These are phyloP conservation scores for Diuraphis noxia DNA, from an alignment of 1,140 invertebrate genomes.

Conservation along the genomic window DNA sequence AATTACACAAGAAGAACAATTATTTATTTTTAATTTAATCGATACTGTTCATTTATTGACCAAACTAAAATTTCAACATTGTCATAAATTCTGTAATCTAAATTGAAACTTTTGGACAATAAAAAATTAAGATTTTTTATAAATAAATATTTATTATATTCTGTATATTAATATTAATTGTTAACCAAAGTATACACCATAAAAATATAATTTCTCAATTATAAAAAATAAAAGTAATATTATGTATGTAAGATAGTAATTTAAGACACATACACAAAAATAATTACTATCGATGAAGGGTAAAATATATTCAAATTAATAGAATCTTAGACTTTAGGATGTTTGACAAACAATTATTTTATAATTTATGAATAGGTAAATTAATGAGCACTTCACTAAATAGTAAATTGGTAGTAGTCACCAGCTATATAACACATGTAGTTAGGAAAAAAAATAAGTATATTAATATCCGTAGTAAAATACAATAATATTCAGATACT, in stretches of 20 bases:
- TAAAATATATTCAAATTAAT: slow-evolving; percentile 4
- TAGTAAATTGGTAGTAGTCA: neutral
- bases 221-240: slow-evolving; percentile 42
- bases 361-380: slow-evolving; percentile 35
- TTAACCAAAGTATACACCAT: slow-evolving; percentile 31
- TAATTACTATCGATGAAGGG: neutral
- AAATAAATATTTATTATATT: neutral
- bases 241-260: slow-evolving; percentile 22
- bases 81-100: neutral
- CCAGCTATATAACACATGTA: neutral
- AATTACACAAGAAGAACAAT: neutral
- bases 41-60: neutral
- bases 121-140: neutral
- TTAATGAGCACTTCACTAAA: slow-evolving; percentile 42
- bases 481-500: slow-evolving; percentile 37
- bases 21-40: neutral
- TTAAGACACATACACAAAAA: slow-evolving; percentile 5
- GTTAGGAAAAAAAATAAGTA: neutral
- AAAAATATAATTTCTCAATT: slow-evolving; percentile 37
- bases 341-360: neutral
- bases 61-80: slow-evolving; percentile 14
- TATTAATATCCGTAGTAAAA: slow-evolving; percentile 19
- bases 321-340: neutral
- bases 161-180: neutral
- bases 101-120: neutral